Evolutionary conservation across 1,140 invertebrate species (phyloP).

Genomic region (Archivesica marissinica): DNA sequence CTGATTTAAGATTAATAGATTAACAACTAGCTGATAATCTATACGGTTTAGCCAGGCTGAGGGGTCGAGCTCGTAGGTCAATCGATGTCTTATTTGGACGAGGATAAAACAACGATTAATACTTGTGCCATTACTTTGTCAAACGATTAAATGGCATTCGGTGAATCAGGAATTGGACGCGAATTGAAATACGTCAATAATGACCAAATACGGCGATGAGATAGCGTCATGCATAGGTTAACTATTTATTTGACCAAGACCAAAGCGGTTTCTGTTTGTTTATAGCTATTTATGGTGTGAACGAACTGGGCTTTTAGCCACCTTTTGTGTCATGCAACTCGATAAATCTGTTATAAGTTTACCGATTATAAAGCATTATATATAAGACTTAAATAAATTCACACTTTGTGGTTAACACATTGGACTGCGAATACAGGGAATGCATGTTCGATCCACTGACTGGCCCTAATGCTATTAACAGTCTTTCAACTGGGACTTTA

Average conservation of each 20-base stretch:
- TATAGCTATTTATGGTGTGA: not conserved
- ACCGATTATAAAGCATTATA: too few relatives aligned
- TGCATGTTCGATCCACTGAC: too few relatives aligned
- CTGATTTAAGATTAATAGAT: constrained; percentile 35
- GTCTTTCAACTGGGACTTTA: too few relatives aligned
- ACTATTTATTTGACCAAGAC: not conserved
- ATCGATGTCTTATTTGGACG: not conserved
- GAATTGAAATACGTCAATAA: not conserved
- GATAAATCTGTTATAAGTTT: too few relatives aligned
- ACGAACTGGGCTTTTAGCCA: not conserved
- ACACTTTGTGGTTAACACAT: too few relatives aligned
- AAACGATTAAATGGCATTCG: not conserved
- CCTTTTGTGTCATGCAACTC: constrained; percentile 21
- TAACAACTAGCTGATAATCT: constrained; percentile 16
- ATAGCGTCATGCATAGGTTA: constrained; percentile 17
- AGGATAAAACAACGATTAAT: constrained; percentile 2
- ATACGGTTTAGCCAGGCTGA: not conserved
- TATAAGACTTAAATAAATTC: too few relatives aligned
- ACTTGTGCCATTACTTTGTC: not conserved
- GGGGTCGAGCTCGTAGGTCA: constrained; percentile 11
- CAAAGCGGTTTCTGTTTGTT: constrained; percentile 24
- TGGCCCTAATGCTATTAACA: too few relatives aligned
- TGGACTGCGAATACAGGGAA: too few relatives aligned
- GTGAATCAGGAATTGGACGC: not conserved
- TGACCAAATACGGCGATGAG: not conserved